phyloP scores from a whole-genome alignment of 2,113 vertebrate species.

The Tetrax tetrax region DNA sequence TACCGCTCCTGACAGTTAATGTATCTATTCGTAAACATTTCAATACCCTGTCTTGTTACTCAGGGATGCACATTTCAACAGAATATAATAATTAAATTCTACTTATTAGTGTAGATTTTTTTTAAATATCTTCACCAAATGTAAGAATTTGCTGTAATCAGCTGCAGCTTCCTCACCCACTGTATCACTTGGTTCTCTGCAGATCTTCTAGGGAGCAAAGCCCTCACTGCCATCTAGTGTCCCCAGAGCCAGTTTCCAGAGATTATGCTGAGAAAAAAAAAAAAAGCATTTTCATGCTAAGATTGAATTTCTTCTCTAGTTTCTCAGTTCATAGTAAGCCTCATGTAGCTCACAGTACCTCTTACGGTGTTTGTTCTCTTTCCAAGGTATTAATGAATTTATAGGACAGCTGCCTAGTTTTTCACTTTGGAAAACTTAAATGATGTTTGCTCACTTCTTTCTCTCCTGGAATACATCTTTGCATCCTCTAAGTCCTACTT shows the following conservation, averaged over 20 bases:
- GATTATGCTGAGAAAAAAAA: not conserved
- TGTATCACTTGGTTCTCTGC: rapidly evolving
- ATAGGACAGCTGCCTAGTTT: not conserved
- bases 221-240: constrained; percentile 58
- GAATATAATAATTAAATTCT: not conserved
- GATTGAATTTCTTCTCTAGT: not conserved
- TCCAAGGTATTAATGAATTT: not conserved
- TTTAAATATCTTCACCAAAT: not conserved
- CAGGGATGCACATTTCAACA: not conserved
- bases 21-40: not conserved
- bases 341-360: not conserved
- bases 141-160: not conserved
- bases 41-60: not conserved
- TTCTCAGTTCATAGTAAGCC: not conserved
- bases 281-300: rapidly evolving
- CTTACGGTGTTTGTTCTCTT: not conserved
- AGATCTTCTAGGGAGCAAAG: not conserved
- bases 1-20: not conserved
- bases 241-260: not conserved
- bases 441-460: not conserved
- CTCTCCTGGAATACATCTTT: not conserved
- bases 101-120: rapidly evolving
- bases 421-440: not conserved
- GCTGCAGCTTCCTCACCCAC: not conserved
- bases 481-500: not conserved